Evolutionary conservation across 2,797 vertebrate species (phyloP).

Genomic region (Hemitrygon akajei): DNA sequence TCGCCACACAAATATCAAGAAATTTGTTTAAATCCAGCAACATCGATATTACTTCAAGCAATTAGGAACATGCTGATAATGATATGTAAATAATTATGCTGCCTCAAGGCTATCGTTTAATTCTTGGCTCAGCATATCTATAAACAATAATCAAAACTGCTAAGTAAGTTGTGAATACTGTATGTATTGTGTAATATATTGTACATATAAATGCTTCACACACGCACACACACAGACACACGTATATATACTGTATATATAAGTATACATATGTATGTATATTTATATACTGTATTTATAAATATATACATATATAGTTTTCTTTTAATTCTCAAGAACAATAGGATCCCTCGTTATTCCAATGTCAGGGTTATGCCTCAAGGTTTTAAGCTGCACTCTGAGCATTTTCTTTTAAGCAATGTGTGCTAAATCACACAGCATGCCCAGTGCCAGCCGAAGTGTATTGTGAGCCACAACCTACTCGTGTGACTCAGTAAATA

Average conservation of each 20-base stretch:
- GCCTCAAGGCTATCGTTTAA: conserved; percentile 96
- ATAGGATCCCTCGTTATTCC: conserved; percentile 76
- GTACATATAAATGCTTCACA: conserved; percentile 37
- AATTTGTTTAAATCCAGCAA: conserved; percentile 93
- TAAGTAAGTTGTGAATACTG: conserved; percentile 73
- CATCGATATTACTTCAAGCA: conserved; percentile 99
- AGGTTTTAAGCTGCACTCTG: conserved; percentile 70
- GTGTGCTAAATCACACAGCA: conserved; percentile 62
- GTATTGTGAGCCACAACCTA: conserved; percentile 62
- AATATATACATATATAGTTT: background rate
- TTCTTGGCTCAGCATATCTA: conserved; percentile 94
- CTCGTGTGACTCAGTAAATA: conserved; percentile 74
- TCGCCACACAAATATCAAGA: conserved; percentile 77
- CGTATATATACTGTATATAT: background rate
- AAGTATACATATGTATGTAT: no score
- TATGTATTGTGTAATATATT: no score
- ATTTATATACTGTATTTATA: background rate
- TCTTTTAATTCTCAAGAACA: background rate
- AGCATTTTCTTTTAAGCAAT: conserved; percentile 66
- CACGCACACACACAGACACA: conserved; percentile 48
- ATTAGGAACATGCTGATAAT: conserved; percentile 98
- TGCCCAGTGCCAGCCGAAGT: conserved; percentile 59
- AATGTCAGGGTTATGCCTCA: conserved; percentile 87
- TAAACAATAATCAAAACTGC: conserved; percentile 99
- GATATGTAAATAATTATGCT: conserved; percentile 99